Evolutionary conservation across 2,797 vertebrate genomes (phyloP), one percentile per base, ranked within the genome.

Genomic region (Picus viridis): DNA sequence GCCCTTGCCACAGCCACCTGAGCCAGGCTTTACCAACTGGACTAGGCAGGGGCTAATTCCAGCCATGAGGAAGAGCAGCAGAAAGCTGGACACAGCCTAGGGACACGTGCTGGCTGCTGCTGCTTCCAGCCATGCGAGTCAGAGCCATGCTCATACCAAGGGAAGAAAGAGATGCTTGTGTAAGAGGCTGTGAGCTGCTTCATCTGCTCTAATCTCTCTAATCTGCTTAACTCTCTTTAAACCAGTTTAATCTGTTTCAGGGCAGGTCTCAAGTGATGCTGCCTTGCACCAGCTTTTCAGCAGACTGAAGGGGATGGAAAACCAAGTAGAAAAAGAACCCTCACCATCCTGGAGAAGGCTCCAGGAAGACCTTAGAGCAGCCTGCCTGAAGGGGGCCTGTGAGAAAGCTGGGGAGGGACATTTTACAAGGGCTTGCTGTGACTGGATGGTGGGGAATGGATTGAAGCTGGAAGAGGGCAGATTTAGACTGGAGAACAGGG

Each of bases 61-160:
- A 86, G 56, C 41, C 17, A 7, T 2, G 0, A 9, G 64, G 86
- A 82, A 68, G 64, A 72, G 67, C 69, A n/a, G 41, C 39, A 71
- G 67, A 30, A 72, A 89, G 71, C 64, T 13, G 12, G 54, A 71
- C 57, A 16, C 51, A 62, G 67, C 64, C 71, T 30, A 14, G 23
- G 59, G 76, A 78, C 63, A 78, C 2, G 7, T 0, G 0, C 0
- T n/a, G 17, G 68, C 62, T 77, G 23, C 51, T 53, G 77, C 57
- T 77, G 5, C 34, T 77, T 68, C 51, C 89, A 88, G 59, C 64
- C 29, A 2, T 1, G 22, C 3, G 8, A 81, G 83, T 53, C 91
- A 78, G 29, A 65, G 72, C 72, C 59, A 23, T 2, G 18, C 54
- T 75, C 4, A 3, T 8, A 16, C 64, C 4, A 3, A 78, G 22